phyloP scores from a whole-genome alignment of 1,140 invertebrate genomes.

The Hyphantria cunea region DNA sequence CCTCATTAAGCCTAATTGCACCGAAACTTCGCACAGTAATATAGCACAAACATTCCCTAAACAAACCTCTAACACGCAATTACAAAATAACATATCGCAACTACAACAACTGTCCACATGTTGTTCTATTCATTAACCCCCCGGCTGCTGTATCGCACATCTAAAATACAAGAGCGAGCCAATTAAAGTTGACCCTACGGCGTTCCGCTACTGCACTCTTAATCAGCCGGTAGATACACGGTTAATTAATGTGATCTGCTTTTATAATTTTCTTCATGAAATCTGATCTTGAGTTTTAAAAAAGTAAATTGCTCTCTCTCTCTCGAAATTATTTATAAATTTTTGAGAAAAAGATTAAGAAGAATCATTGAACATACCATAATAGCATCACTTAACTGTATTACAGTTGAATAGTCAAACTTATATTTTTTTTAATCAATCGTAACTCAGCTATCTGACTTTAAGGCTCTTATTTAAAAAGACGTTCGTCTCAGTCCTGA shows the following conservation, averaged over 20 bases:
- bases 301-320: conserved; percentile 20
- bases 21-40: conserved; percentile 19
- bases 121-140: conserved; percentile 72
- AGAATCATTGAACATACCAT: too few species aligned
- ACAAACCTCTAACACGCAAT: conserved; percentile 46
- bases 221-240: conserved; percentile 70
- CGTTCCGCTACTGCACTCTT: conserved; percentile 72
- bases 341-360: too few species aligned
- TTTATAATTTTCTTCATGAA: conserved; percentile 60
- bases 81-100: conserved; percentile 55
- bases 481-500: too few species aligned
- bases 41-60: conserved; percentile 19
- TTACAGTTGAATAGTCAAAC: too few species aligned
- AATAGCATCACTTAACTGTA: too few species aligned
- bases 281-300: conserved; percentile 41
- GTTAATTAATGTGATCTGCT: conserved; percentile 72
- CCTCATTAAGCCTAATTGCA: conserved; percentile 26
- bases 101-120: conserved; percentile 68
- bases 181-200: conserved; percentile 73
- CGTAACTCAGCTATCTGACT: too few species aligned
- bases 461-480: too few species aligned
- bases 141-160: conserved; percentile 61
- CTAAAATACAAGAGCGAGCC: conserved; percentile 66
- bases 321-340: too few species aligned
- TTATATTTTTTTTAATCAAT: too few species aligned